A percentile compares a stretch with the other conserved stretches of the same genome.
phyloP scores from a whole-genome alignment of 2,797 vertebrate species.

The Alcedo quadribrachys region DNA sequence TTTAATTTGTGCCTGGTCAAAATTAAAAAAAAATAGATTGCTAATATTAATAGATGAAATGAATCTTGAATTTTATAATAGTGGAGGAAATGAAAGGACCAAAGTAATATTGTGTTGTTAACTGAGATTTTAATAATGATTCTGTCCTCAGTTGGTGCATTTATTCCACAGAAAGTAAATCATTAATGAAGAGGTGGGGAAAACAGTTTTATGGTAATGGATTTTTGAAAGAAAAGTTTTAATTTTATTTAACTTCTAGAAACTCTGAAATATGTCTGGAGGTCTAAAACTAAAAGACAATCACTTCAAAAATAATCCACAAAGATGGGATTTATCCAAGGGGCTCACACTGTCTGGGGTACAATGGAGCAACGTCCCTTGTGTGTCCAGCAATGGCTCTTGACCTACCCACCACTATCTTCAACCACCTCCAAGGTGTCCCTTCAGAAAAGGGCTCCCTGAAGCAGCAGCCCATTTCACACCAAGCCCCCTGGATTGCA shows the following conservation, averaged over 20 bases:
- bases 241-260: slow-evolving; percentile 10
- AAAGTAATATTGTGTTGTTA: slow-evolving; percentile 72
- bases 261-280: not conserved
- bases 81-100: slow-evolving; percentile 68
- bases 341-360: not conserved
- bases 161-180: slow-evolving; percentile 61
- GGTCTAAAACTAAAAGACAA: not conserved
- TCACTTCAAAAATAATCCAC: not conserved
- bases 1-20: slow-evolving; percentile 61
- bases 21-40: slow-evolving; percentile 64
- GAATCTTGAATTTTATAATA: slow-evolving; percentile 72
- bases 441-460: not conserved
- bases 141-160: slow-evolving; percentile 65
- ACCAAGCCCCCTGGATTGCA: not conserved
- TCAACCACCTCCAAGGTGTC: not conserved
- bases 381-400: not conserved
- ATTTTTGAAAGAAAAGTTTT: slow-evolving; percentile 53
- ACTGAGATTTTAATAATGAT: slow-evolving; percentile 74
- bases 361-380: not conserved
- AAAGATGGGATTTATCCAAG: not conserved
- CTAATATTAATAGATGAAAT: slow-evolving; percentile 73
- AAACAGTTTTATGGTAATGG: slow-evolving; percentile 35
- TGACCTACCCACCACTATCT: not conserved
- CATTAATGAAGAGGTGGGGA: slow-evolving; percentile 53
- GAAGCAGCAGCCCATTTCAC: not conserved